Conservation (phyloP, 1,140 invertebrate species). For the Calycopis cecrops region DNA sequence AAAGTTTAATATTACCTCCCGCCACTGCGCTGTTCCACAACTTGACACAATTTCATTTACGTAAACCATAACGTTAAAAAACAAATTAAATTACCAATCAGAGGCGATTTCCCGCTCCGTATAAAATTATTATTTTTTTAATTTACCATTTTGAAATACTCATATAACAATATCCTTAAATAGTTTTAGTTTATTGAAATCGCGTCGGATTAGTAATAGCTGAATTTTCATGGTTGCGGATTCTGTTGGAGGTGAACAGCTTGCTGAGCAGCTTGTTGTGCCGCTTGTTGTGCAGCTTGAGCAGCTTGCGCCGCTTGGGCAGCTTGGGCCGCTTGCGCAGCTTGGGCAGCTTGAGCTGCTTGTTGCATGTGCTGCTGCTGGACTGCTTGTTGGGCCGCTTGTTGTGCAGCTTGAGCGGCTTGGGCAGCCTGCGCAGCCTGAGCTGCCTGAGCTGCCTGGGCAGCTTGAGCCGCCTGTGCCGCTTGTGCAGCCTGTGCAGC, state of each 20-base stretch:
- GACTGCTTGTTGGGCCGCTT: conserved; percentile 37
- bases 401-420: conserved; percentile 40
- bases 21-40: conserved; percentile 17
- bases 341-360: conserved; percentile 44
- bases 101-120: conserved; percentile 59
- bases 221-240: conserved; percentile 74
- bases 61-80: conserved; percentile 31
- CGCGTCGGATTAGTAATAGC: conserved; percentile 75
- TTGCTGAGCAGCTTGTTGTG: conserved; percentile 65
- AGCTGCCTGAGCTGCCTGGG: conserved; percentile 37
- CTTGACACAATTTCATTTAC: conserved; percentile 24
- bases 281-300: conserved; percentile 49
- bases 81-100: conserved; percentile 56
- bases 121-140: conserved; percentile 32
- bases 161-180: conserved; percentile 21
- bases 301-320: conserved; percentile 39
- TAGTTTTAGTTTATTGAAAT: conserved; percentile 42
- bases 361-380: conserved; percentile 34
- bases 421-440: conserved; percentile 43
- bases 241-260: conserved; percentile 69
- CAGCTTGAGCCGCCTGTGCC: conserved; percentile 38
- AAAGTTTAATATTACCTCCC: conserved; percentile 40
- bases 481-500: conserved; percentile 39
- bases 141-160: conserved; percentile 21
- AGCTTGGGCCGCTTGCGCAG: conserved; percentile 38